Evolutionary conservation across 2,113 vertebrate species (phyloP).

Genomic region (Trichomycterus rosablanca): DNA sequence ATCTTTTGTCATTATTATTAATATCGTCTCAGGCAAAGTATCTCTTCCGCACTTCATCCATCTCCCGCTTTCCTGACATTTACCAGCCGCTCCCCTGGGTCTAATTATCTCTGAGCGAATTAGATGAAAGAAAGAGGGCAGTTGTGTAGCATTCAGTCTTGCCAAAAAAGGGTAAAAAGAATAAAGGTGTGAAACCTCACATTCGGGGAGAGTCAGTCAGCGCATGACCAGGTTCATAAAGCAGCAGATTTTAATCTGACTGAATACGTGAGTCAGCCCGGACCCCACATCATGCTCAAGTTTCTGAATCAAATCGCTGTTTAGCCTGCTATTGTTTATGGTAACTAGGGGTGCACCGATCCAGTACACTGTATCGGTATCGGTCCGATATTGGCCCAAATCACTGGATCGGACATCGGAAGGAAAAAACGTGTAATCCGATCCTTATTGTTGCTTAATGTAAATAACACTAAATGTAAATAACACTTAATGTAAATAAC

Average conservation of each 20-base stretch:
- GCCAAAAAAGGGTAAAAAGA: too few relatives aligned
- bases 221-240: constrained; percentile 17
- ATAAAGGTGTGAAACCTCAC: constrained; percentile 44
- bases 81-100: constrained; percentile 45
- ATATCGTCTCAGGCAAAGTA: background rate
- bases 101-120: constrained; percentile 63
- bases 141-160: constrained; percentile 50
- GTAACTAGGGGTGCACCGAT: too few relatives aligned
- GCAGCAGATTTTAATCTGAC: background rate
- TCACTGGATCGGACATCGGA: too few relatives aligned
- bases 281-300: constrained; percentile 1
- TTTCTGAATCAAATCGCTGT: background rate
- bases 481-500: too few relatives aligned
- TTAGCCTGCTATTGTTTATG: too few relatives aligned
- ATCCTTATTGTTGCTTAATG: too few relatives aligned
- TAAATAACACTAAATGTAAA: too few relatives aligned
- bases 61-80: constrained; percentile 16
- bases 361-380: too few relatives aligned
- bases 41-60: background rate
- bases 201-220: constrained; percentile 14
- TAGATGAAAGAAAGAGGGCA: constrained; percentile 60
- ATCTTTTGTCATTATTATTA: background rate
- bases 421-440: too few relatives aligned
- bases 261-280: constrained; percentile 5
- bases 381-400: too few relatives aligned